Conservation (phyloP, 2,797 vertebrate species). For the Adelosebastes latens region DNA sequence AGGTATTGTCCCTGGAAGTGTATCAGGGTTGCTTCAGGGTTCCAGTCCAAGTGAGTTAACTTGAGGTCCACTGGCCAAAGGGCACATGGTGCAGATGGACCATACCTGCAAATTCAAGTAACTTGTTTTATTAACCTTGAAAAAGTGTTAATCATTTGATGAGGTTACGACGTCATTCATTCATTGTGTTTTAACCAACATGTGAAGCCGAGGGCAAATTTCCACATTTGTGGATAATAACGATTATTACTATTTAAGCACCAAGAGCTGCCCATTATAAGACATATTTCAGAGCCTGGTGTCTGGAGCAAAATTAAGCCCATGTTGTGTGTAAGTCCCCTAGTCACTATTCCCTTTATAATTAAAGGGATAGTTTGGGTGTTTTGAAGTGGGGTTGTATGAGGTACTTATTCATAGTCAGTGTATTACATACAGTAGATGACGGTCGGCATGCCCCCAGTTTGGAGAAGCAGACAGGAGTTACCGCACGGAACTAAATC, state of each 20-base stretch:
- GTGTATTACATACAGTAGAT: no score
- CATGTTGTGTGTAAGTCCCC: neutral
- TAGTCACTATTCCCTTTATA: neutral
- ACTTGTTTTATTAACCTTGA: neutral
- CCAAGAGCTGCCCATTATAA: neutral
- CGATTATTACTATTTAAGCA: neutral
- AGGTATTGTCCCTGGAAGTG: constrained; percentile 88
- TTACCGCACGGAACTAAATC: no score
- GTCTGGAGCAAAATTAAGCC: neutral
- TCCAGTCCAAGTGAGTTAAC: constrained; percentile 86
- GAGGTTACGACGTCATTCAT: neutral
- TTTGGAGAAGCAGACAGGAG: no score
- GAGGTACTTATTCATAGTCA: no score
- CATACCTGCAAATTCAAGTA: constrained; percentile 70
- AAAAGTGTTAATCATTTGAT: neutral
- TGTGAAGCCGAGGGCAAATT: neutral
- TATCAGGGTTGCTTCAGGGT: constrained; percentile 84
- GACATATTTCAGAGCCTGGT: neutral
- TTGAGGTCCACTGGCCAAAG: constrained; percentile 85
- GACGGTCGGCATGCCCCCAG: no score
- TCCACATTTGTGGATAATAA: neutral
- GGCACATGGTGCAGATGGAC: constrained; percentile 50
- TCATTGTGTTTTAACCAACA: neutral
- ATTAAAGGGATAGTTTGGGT: neutral
- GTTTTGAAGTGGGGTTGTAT: no score